Evolutionary conservation across 2,797 vertebrate species (phyloP).

Genomic region (Heterohyrax brucei): DNA sequence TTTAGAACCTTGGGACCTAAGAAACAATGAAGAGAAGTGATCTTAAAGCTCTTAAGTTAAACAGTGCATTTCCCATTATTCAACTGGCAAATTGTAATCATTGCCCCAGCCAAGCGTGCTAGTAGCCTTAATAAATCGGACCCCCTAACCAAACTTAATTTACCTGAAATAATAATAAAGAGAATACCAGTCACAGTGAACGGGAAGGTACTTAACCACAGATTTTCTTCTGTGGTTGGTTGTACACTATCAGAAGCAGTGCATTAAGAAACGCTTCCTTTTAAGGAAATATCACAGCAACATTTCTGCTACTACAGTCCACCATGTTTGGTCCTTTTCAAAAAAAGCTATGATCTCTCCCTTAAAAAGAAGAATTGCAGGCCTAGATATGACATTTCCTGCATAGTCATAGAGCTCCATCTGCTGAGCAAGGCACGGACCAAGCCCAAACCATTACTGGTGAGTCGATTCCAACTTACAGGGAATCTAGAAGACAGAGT

Average conservation of each 20-base stretch:
- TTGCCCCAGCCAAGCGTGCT: conserved; percentile 62
- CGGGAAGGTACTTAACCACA: conserved; percentile 13
- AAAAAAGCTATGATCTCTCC: not conserved
- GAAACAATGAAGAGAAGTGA: conserved; percentile 60
- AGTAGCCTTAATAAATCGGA: conserved; percentile 49
- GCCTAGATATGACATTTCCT: conserved; percentile 41
- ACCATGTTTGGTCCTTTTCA: not conserved
- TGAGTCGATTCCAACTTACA: not conserved
- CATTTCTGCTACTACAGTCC: not conserved
- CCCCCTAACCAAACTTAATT: conserved; percentile 44
- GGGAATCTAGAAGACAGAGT: not conserved
- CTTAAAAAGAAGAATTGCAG: not conserved
- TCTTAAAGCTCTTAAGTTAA: conserved; percentile 66
- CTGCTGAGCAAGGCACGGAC: conserved; percentile 72
- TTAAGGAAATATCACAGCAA: conserved; percentile 15
- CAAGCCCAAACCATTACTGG: not conserved
- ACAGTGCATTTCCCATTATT: not conserved
- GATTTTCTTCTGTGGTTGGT: not conserved
- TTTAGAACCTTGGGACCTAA: conserved; percentile 36
- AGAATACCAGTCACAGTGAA: conserved; percentile 15
- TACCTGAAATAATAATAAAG: conserved; percentile 24
- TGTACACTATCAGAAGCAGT: conserved; percentile 8
- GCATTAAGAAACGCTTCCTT: not conserved
- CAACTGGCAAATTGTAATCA: conserved; percentile 50
- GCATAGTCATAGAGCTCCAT: conserved; percentile 73